Evolutionary conservation across 2,888 invertebrate genomes (phyloP).

Genomic region (Lasioglossum lativentre): DNA sequence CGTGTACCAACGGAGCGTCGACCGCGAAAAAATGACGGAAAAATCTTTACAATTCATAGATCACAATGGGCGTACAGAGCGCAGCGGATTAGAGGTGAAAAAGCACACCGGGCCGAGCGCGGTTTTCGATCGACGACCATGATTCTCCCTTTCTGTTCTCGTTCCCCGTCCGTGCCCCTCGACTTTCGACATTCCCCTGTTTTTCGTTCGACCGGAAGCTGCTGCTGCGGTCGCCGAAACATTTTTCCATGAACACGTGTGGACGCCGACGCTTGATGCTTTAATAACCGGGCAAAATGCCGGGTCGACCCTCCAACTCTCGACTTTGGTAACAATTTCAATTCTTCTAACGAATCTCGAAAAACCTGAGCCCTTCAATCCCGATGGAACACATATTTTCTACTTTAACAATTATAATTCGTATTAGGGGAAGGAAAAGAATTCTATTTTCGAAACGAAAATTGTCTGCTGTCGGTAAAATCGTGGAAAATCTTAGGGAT

Average conservation of each 20-base stretch:
- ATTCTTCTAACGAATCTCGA: neutral
- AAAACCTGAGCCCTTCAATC: neutral
- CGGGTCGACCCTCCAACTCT: conserved; percentile 44
- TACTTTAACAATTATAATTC: neutral
- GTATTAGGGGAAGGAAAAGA: no score
- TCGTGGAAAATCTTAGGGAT: no score
- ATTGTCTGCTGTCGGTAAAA: no score
- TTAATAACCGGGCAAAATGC: conserved; percentile 74
- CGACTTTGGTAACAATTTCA: conserved; percentile 5
- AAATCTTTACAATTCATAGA: conserved; percentile 58
- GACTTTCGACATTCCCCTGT: conserved; percentile 4
- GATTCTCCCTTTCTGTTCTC: conserved; percentile 36
- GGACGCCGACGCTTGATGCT: conserved; percentile 73
- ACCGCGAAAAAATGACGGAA: conserved; percentile 39
- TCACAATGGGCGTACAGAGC: conserved; percentile 56
- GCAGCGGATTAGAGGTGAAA: conserved; percentile 64
- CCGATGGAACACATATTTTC: neutral
- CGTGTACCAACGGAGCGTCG: conserved; percentile 8
- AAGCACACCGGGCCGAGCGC: conserved; percentile 47
- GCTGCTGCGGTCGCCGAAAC: conserved; percentile 65
- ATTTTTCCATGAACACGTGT: conserved; percentile 68
- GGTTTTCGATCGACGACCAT: conserved; percentile 64
- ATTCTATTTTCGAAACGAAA: no score
- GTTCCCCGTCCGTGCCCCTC: neutral
- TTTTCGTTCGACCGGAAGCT: conserved; percentile 56